These are phyloP conservation scores for cattle (Bos taurus) DNA, from an alignment of 2,113 vertebrate genomes.

Conservation along the genomic window DNA sequence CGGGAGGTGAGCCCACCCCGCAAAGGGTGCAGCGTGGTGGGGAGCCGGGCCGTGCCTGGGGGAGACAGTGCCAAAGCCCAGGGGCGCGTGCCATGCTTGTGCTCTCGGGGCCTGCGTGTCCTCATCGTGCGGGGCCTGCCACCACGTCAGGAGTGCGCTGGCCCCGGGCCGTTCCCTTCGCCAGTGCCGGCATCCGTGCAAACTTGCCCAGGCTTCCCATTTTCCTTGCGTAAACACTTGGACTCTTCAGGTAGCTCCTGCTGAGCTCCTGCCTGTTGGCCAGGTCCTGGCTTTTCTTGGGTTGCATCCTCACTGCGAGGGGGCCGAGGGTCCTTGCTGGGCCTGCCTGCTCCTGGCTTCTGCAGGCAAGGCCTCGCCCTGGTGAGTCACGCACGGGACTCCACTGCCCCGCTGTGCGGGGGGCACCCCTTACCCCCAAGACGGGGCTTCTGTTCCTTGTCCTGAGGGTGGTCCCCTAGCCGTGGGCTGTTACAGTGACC, in stretches of 20 bases:
- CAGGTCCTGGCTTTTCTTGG: background rate
- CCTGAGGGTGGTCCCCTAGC: background rate
- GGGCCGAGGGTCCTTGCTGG: background rate
- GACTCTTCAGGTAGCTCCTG: background rate
- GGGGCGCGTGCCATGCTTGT: background rate
- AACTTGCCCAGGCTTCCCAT: background rate
- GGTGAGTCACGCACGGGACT: background rate
- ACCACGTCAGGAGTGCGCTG: fast-evolving
- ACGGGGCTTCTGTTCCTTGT: background rate
- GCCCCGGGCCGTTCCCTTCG: background rate
- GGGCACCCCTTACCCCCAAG: background rate
- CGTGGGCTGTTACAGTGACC: background rate
- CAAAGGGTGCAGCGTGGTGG: background rate
- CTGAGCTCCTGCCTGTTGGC: background rate
- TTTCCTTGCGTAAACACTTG: background rate
- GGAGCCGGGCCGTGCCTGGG: background rate
- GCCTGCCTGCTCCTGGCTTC: background rate
- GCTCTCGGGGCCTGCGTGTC: fast-evolving
- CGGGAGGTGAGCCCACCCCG: background rate
- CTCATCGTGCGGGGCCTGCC: fast-evolving
- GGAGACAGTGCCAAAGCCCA: background rate
- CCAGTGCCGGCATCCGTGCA: background rate
- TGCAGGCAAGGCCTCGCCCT: background rate
- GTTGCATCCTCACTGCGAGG: fast-evolving
- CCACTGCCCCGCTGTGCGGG: fast-evolving